phyloP scores from a whole-genome alignment of 92 coral and sea anemone genomes.

The Desmophyllum pertusum region DNA sequence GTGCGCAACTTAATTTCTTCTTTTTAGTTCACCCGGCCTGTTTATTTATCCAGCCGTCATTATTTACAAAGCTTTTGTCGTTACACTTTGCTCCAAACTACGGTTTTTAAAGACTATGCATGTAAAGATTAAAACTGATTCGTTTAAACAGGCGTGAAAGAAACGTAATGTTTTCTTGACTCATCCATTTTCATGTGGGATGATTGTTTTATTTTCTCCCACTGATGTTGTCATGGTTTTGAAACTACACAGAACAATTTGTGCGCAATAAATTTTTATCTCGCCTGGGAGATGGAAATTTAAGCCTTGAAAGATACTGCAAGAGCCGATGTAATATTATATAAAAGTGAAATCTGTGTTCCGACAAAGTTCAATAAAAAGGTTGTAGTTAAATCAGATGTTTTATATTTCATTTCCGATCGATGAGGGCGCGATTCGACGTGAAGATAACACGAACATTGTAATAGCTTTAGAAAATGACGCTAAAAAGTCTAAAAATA shows the following conservation, averaged over 20 bases:
- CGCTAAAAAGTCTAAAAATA: too few relatives aligned
- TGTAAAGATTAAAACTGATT: not conserved
- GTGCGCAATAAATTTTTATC: not conserved
- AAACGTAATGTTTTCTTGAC: not conserved
- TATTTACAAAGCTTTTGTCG: not conserved
- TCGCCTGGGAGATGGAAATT: not conserved
- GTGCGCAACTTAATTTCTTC: not conserved
- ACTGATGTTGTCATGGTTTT: not conserved
- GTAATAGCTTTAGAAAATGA: too few relatives aligned
- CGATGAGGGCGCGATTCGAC: not conserved
- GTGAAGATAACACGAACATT: not conserved
- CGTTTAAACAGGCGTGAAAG: not conserved
- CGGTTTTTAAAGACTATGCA: not conserved
- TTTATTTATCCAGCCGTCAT: conserved; percentile 1
- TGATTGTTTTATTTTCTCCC: not conserved
- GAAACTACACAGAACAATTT: not conserved
- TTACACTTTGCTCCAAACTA: not conserved
- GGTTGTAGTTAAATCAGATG: too few relatives aligned
- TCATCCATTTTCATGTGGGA: not conserved
- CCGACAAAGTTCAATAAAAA: not conserved
- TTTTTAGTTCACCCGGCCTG: not conserved
- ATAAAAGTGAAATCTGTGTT: not conserved
- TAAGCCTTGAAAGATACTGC: not conserved
- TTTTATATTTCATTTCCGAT: not conserved
- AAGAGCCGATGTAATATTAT: not conserved